These are phyloP conservation scores for Poecilia latipinna DNA, from an alignment of 2,113 vertebrate genomes.

Conservation along the genomic window DNA sequence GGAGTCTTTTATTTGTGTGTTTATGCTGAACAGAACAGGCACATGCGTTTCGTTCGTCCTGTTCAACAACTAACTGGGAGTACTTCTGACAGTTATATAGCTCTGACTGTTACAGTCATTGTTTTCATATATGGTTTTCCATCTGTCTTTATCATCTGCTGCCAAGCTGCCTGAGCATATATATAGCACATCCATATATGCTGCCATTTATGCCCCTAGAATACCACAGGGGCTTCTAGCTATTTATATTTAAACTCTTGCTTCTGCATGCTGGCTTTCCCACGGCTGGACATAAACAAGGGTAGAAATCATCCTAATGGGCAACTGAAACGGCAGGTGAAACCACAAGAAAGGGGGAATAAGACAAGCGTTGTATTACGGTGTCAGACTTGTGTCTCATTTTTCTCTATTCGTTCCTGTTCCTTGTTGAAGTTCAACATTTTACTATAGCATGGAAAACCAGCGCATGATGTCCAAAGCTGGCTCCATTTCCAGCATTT, in stretches of 20 bases:
- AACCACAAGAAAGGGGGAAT: not conserved
- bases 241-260: not conserved
- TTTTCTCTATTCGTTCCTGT: not conserved
- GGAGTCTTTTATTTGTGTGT: not conserved
- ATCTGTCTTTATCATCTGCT: slow-evolving; percentile 11
- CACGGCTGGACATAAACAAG: slow-evolving; percentile 1
- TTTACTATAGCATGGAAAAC: not conserved
- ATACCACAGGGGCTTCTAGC: not conserved
- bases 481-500: too few relatives aligned
- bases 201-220: slow-evolving; percentile 1
- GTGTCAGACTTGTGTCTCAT: not conserved
- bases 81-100: not conserved
- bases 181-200: slow-evolving; percentile 6
- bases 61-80: not conserved
- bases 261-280: not conserved
- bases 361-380: not conserved
- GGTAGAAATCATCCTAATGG: not conserved
- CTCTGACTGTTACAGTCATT: slow-evolving; percentile 2
- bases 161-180: slow-evolving; percentile 3
- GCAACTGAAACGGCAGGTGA: not conserved
- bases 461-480: not conserved
- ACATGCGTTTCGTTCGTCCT: not conserved
- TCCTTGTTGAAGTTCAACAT: not conserved
- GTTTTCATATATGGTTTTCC: not conserved
- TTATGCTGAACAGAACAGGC: slow-evolving; percentile 5